These are phyloP conservation scores for Prionace glauca DNA, from an alignment of 2,797 vertebrate species.

Conservation along the genomic window DNA sequence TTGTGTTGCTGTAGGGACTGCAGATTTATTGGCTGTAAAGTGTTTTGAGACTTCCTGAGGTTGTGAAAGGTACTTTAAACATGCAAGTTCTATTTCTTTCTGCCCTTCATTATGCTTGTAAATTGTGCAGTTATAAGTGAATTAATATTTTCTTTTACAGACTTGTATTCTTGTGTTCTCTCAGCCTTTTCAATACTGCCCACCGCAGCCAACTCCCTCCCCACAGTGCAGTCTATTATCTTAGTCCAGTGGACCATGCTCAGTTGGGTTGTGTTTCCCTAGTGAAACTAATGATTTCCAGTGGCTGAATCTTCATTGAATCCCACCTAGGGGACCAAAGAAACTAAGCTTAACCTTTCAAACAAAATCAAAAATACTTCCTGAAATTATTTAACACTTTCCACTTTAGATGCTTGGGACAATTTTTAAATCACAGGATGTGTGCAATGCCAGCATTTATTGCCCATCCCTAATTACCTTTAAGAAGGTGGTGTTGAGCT, in stretches of 20 bases:
- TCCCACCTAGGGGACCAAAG: neutral
- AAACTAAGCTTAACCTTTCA: neutral
- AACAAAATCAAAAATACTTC: neutral
- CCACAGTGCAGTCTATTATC: neutral
- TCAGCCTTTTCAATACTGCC: neutral
- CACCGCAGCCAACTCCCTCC: neutral
- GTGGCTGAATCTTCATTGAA: slow-evolving; percentile 1
- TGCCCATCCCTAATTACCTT: no score
- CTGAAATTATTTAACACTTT: neutral
- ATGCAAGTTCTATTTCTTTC: neutral
- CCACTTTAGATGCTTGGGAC: neutral
- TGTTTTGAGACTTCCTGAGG: neutral
- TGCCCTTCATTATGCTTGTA: neutral
- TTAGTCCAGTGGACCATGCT: neutral
- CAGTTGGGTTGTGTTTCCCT: neutral
- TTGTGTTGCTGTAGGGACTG: neutral
- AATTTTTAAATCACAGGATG: no score
- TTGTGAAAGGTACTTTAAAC: neutral
- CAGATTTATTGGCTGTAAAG: neutral
- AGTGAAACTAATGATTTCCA: neutral
- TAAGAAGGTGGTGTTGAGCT: no score
- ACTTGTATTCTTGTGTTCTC: neutral
- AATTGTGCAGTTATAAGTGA: neutral
- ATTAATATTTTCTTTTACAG: neutral
- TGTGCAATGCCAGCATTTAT: no score